phyloP scores from a whole-genome alignment of 2,113 vertebrate species.

The Piaya cayana region DNA sequence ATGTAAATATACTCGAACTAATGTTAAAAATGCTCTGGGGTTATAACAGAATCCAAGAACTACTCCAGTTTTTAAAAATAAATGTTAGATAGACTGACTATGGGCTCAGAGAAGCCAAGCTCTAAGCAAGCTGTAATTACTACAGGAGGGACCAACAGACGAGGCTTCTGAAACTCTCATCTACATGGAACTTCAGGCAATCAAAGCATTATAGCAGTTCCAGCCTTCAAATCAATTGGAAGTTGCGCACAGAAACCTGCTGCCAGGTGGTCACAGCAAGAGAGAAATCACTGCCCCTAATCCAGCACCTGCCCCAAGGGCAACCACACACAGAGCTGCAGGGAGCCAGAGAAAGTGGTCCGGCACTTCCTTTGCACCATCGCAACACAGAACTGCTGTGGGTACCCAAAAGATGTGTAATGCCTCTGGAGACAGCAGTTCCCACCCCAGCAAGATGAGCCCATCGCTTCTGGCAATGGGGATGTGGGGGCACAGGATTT shows the following conservation, averaged over 20 bases:
- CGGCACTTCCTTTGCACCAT: not conserved
- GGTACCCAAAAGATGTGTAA: too few species aligned
- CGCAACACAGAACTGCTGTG: accelerated
- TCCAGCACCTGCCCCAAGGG: accelerated
- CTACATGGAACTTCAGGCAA: not conserved
- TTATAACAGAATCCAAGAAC: not conserved
- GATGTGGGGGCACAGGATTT: not conserved
- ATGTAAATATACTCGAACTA: not conserved
- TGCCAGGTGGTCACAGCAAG: not conserved
- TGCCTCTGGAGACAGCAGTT: not conserved
- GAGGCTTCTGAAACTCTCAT: not conserved
- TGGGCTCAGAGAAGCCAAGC: not conserved
- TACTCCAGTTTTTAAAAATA: not conserved
- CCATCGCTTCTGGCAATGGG: not conserved
- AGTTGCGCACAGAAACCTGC: not conserved
- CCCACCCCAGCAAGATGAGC: not conserved
- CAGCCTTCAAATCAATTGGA: not conserved
- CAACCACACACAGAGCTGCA: not conserved
- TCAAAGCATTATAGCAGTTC: not conserved
- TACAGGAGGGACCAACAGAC: not conserved
- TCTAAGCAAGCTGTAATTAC: not conserved
- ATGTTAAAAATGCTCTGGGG: not conserved
- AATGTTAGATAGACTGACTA: not conserved
- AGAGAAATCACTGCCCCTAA: not conserved
- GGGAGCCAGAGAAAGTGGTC: not conserved